Evolutionary conservation across 2,797 vertebrate species (phyloP).

Genomic region (Ibycter americanus): DNA sequence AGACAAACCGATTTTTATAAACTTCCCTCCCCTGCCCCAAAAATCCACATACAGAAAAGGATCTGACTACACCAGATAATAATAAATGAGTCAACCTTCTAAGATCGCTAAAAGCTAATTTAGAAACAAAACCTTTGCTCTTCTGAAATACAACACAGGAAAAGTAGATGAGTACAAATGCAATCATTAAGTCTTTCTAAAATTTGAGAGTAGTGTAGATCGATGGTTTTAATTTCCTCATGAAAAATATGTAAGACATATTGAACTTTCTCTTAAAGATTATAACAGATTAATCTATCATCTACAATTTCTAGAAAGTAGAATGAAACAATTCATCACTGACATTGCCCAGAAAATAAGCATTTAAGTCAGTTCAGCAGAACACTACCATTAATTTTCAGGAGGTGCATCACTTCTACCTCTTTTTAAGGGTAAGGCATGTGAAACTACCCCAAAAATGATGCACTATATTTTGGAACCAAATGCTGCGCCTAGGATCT

Average conservation of each 20-base stretch:
- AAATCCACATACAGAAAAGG: neutral
- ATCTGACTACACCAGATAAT: neutral
- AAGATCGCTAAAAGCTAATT: neutral
- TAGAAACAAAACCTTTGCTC: neutral
- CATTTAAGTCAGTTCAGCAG: neutral
- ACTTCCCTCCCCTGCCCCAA: neutral
- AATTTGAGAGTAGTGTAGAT: neutral
- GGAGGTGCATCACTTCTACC: neutral
- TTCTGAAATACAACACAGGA: neutral
- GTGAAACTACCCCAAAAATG: neutral
- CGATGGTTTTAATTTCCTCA: neutral
- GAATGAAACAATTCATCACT: neutral
- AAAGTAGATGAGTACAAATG: neutral
- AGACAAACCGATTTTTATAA: neutral
- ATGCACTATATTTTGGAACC: neutral
- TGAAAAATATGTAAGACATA: neutral
- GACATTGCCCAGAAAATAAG: neutral
- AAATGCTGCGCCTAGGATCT: neutral
- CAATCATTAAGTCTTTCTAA: neutral
- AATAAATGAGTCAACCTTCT: neutral
- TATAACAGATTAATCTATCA: neutral
- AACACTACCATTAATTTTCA: neutral
- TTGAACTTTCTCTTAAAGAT: neutral
- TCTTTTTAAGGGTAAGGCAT: neutral
- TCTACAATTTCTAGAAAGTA: neutral